Evolutionary conservation across 2,113 vertebrate genomes (phyloP), one percentile per base, ranked within the genome.

Genomic region (Romanogobio albipinnatus): DNA sequence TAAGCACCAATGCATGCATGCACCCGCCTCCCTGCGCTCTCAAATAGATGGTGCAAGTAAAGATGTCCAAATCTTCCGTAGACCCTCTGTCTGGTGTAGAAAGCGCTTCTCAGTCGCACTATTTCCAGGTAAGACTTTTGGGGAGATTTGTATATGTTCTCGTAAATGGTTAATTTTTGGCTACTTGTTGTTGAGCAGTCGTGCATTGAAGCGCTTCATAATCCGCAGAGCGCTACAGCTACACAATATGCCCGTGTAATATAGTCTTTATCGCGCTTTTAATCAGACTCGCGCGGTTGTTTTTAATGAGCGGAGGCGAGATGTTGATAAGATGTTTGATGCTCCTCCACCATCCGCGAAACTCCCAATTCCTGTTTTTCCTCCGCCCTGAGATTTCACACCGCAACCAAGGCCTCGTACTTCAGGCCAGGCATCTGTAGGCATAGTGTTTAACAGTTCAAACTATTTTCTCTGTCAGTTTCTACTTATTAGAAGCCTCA

Each of bases 1-100:
- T n/a, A 88, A 86, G 77, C 58, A 64, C 91, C 90, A 88, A 92
- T 94, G 93, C 93, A 90, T 80, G 88, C 86, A 88, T 78, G 90
- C 89, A 86, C 89, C 89, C 91, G 89, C 92, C 91, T 93, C 92
- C 86, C 91, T 88, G 92, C 92, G 92, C 92, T 92, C 91, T 87
- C 89, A 81, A 86, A 93, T 95, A 93, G 89, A 94, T 95, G 94
- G 93, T 94, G 93, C 93, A 94, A 93, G 93, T 94, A 92, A 94
- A 93, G 91, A 95, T 95, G 94, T 95, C 94, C 91, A 94, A 94
- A 90, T 93, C 94, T 90, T 92, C 94, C 86, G 93, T 93, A 93
- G 94, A 94, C 89, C 93, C 93, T 71, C 91, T 93, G 91, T 92
- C 94, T 90, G 93, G 92, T 77, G 93, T 91, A 86, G 93, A 95